Conservation (phyloP, 2,113 vertebrate genomes). For the Peromyscus maniculatus region DNA sequence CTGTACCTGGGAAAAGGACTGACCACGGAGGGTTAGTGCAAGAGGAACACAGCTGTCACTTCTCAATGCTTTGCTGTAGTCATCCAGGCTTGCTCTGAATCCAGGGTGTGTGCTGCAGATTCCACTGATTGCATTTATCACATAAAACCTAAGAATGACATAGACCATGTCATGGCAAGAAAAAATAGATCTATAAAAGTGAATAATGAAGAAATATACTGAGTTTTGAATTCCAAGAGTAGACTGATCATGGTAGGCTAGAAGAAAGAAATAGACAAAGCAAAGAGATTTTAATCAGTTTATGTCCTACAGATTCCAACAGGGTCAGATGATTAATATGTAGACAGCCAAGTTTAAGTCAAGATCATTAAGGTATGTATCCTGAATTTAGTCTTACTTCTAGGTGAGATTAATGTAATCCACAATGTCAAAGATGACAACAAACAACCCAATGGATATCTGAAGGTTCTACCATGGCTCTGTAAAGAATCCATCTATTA, state of each 20-base stretch:
- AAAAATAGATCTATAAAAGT: neutral
- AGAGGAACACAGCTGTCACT: neutral
- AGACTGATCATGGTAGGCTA: neutral
- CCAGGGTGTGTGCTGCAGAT: fast-evolving
- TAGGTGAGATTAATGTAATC: neutral
- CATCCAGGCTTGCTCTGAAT: neutral
- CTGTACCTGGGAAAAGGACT: neutral
- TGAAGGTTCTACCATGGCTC: neutral
- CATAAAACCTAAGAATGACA: neutral
- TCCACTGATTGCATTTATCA: neutral
- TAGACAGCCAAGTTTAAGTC: neutral
- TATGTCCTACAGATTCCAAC: neutral
- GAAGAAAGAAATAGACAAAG: neutral
- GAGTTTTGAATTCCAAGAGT: neutral
- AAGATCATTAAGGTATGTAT: neutral
- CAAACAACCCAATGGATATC: neutral
- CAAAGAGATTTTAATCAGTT: neutral
- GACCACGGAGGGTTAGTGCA: neutral
- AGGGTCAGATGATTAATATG: neutral
- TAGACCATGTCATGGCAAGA: neutral
- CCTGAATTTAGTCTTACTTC: neutral
- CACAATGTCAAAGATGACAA: neutral
- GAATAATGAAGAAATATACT: neutral
- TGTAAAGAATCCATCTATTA: neutral
- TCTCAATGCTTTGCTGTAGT: neutral